Conservation (phyloP, 2,797 vertebrate species). For the Sebastes alutus region DNA sequence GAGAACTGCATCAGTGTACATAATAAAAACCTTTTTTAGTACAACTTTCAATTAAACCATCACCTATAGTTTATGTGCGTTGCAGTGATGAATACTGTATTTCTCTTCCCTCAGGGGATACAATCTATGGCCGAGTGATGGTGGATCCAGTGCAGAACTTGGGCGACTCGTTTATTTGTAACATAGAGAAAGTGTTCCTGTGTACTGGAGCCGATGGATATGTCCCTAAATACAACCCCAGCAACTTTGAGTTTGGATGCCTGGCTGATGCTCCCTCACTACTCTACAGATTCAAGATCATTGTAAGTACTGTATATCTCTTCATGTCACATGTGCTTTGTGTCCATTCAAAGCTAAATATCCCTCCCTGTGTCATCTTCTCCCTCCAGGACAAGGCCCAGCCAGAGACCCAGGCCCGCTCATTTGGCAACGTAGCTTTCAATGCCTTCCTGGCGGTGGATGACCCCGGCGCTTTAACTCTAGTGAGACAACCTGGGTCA, state of each 20-base stretch:
- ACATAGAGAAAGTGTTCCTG: constrained; percentile 96
- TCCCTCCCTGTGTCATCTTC: not conserved
- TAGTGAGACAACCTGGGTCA: constrained; percentile 93
- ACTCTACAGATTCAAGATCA: constrained; percentile 94
- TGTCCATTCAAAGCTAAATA: not conserved
- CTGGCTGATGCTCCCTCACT: constrained; percentile 93
- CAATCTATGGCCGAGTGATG: constrained; percentile 93
- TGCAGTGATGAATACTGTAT: not conserved
- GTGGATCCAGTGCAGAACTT: constrained; percentile 98
- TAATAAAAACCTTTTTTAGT: not conserved
- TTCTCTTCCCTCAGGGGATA: constrained; percentile 82
- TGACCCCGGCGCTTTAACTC: constrained; percentile 86
- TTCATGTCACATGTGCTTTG: not conserved
- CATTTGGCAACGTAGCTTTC: constrained; percentile 89
- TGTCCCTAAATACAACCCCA: constrained; percentile 94
- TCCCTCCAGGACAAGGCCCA: constrained; percentile 91
- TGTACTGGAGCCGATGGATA: constrained; percentile 96
- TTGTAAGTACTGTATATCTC: constrained; percentile 80
- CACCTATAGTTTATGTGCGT: not conserved
- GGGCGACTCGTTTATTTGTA: constrained; percentile 93
- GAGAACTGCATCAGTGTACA: not conserved
- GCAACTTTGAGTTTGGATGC: constrained; percentile 92
- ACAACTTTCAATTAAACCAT: not conserved
- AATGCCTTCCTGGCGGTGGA: constrained; percentile 90
- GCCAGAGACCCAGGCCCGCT: constrained; percentile 90